Evolutionary conservation across 2,113 vertebrate species (phyloP).

Genomic region (Dermatemys mawii): DNA sequence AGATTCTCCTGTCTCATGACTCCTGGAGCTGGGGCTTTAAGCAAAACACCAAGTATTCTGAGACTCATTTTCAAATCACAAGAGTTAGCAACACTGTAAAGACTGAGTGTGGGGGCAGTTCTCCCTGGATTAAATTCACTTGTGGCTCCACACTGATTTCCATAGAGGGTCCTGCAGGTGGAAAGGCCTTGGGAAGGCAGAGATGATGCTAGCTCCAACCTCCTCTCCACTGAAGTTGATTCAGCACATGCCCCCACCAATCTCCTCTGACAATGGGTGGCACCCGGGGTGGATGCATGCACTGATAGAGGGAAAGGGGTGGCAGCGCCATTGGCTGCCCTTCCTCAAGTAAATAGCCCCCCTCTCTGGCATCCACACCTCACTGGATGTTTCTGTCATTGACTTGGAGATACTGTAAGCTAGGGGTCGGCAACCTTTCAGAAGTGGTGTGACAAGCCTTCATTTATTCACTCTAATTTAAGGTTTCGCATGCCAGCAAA

Average conservation of each 20-base stretch:
- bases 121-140: neutral
- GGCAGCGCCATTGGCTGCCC: neutral
- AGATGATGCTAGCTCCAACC: neutral
- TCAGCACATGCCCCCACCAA: neutral
- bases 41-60: rapidly evolving
- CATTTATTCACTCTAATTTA: too few species aligned
- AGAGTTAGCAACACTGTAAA: neutral
- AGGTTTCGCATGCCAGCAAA: too few species aligned
- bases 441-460: too few species aligned
- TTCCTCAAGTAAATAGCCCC: neutral
- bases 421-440: too few species aligned
- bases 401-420: neutral
- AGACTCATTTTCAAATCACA: rapidly evolving
- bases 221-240: neutral
- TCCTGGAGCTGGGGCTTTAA: neutral
- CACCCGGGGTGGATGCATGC: too few species aligned
- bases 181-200: neutral
- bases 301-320: neutral
- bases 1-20: neutral
- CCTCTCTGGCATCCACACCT: neutral
- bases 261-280: neutral
- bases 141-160: neutral
- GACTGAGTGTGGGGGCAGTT: neutral
- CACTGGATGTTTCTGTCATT: neutral
- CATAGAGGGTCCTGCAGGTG: neutral